Percentiles rank a stretch among this genome's conserved stretches.
Evolutionary conservation across 2,888 invertebrate genomes (phyloP).

Genomic region (Andrena marginata): DNA sequence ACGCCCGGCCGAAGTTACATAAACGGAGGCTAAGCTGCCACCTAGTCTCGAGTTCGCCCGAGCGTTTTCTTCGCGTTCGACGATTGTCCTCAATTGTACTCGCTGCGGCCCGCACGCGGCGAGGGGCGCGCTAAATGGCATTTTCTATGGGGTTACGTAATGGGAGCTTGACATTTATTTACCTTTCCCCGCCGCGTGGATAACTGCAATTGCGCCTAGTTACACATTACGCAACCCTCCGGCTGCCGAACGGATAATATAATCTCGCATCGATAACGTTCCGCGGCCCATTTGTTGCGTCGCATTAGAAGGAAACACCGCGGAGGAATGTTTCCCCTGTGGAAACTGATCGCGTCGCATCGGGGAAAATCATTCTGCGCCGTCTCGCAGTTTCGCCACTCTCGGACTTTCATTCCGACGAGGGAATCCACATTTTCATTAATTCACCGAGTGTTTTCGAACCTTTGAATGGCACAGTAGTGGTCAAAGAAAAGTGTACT

Average conservation of each 20-base stretch:
- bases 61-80: constrained; percentile 37
- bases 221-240: constrained; percentile 51
- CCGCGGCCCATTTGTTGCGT: constrained; percentile 17
- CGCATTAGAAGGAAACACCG: background rate
- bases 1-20: constrained; percentile 61
- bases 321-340: no score
- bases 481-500: no score
- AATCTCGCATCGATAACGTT: constrained; percentile 37
- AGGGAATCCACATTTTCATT: no score
- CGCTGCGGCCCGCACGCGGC: background rate
- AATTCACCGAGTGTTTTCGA: no score
- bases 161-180: constrained; percentile 62
- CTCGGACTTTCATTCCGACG: no score
- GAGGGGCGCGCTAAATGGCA: constrained; percentile 47
- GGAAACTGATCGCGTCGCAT: background rate
- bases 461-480: no score
- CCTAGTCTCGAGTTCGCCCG: constrained; percentile 36
- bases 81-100: constrained; percentile 53
- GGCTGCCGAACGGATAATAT: constrained; percentile 16
- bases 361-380: no score
- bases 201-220: constrained; percentile 30
- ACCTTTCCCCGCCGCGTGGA: constrained; percentile 46
- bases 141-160: constrained; percentile 58
- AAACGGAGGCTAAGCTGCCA: constrained; percentile 48
- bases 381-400: no score